phyloP scores from a whole-genome alignment of 2,888 invertebrate species.

The Cerceris rybyensis region DNA sequence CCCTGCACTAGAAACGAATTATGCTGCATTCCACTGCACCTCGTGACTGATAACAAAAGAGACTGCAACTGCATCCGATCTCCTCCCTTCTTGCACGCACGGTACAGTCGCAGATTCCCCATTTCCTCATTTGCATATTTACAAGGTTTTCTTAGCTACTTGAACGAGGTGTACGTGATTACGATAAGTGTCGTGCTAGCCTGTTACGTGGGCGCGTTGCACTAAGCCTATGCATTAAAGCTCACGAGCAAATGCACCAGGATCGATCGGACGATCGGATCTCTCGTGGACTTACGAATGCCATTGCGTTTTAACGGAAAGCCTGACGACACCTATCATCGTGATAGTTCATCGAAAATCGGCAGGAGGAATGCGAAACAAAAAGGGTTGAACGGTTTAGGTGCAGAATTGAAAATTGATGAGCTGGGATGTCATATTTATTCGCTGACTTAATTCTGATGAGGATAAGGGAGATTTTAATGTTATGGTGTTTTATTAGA shows the following conservation, averaged over 20 bases:
- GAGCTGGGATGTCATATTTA: no score
- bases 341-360: neutral
- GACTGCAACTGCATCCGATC: constrained; percentile 35
- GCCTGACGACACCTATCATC: neutral
- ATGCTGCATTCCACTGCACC: constrained; percentile 41
- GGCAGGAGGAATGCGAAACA: no score
- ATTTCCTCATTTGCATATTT: constrained; percentile 53
- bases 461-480: no score
- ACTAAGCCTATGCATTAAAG: constrained; percentile 13
- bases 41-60: constrained; percentile 44
- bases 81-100: constrained; percentile 23
- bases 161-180: constrained; percentile 44
- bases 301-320: neutral
- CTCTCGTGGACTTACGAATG: neutral
- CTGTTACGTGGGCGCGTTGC: constrained; percentile 48
- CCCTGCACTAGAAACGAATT: constrained; percentile 41
- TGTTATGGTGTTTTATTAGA: no score
- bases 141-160: constrained; percentile 39
- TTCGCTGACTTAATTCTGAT: no score
- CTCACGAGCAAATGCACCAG: constrained; percentile 3
- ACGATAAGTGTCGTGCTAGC: constrained; percentile 42
- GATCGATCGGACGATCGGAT: constrained; percentile 32
- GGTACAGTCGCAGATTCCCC: constrained; percentile 26
- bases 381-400: no score
- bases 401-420: no score